phyloP scores from a whole-genome alignment of 2,797 vertebrate genomes.

The Acipenser transmontanus region DNA sequence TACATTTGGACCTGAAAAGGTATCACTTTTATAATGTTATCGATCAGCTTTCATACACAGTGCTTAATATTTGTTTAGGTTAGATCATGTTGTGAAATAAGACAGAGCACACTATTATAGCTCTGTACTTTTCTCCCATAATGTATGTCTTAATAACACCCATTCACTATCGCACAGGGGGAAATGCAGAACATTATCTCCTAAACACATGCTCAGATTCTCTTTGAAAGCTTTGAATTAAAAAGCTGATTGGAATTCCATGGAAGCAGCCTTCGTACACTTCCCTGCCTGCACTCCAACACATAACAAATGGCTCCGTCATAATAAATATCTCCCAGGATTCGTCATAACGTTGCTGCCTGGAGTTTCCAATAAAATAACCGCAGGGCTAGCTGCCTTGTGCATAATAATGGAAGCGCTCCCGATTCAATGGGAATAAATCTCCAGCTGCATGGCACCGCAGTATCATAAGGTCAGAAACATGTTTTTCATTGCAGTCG shows the following conservation, averaged over 20 bases:
- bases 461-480: constrained; percentile 13
- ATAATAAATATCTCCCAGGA: constrained; percentile 64
- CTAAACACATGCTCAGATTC: too few relatives aligned
- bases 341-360: constrained; percentile 54
- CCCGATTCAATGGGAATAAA: constrained; percentile 13
- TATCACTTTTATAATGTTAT: too few relatives aligned
- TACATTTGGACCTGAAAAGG: too few relatives aligned
- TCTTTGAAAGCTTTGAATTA: too few relatives aligned
- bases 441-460: constrained; percentile 2
- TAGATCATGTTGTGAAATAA: too few relatives aligned
- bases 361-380: constrained; percentile 16
- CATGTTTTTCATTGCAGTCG: constrained; percentile 23
- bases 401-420: constrained; percentile 20
- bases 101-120: too few relatives aligned
- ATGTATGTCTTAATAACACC: too few relatives aligned
- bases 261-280: constrained; percentile 55
- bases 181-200: too few relatives aligned
- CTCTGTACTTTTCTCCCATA: too few relatives aligned
- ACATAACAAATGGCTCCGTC: constrained; percentile 68
- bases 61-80: too few relatives aligned
- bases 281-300: constrained; percentile 56
- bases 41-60: too few relatives aligned
- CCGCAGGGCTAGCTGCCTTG: constrained; percentile 7
- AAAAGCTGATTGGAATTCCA: constrained; percentile 64
- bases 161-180: too few relatives aligned